Base-by-base conservation (phyloP, 1,140 invertebrate species). In the Sinella curviseta region DNA sequence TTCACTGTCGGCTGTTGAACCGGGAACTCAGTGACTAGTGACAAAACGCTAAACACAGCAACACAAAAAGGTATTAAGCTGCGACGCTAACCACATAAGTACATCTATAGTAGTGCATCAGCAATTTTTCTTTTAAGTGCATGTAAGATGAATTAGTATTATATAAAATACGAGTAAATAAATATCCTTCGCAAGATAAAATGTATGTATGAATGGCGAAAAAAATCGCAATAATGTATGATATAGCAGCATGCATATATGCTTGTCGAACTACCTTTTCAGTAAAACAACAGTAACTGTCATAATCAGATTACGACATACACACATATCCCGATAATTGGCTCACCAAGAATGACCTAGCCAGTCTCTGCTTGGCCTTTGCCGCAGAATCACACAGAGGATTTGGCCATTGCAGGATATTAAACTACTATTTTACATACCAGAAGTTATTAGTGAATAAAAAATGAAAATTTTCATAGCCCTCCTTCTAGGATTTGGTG, bases 1-100 rank as follows among this genome's bases (percentile, higher is more conserved):
- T 81, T 81, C 48, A 76, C 73, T 77, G 65, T 57, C 79, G 81
- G 81, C 78, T 82, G 78, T 79, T 82, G 81, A 82, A 82, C 81
- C 81, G 81, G 81, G 81, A 82, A 82, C 75, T 76, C 74, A 73
- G 74, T 77, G 67, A 76, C 77, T 60, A 77, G 67, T 36, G 16
- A 26, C 57, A 26, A 65, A n/a, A 65, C n/a, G n/a, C n/a, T n/a
- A n/a, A n/a, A n/a, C n/a, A n/a, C n/a, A n/a, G n/a, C n/a, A n/a
- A n/a, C n/a, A n/a, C n/a, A n/a, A n/a, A n/a, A n/a, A n/a, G n/a
- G n/a, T n/a, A n/a, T n/a, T n/a, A n/a, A n/a, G n/a, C n/a, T n/a
- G n/a, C n/a, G n/a, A n/a, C n/a, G n/a, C n/a, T n/a, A n/a, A n/a
- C 8, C 4, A 60, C 24, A 26, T 24, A 24, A 24, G 8, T 60